phyloP scores from a whole-genome alignment of 2,888 invertebrate genomes.

The Sipha maydis region DNA sequence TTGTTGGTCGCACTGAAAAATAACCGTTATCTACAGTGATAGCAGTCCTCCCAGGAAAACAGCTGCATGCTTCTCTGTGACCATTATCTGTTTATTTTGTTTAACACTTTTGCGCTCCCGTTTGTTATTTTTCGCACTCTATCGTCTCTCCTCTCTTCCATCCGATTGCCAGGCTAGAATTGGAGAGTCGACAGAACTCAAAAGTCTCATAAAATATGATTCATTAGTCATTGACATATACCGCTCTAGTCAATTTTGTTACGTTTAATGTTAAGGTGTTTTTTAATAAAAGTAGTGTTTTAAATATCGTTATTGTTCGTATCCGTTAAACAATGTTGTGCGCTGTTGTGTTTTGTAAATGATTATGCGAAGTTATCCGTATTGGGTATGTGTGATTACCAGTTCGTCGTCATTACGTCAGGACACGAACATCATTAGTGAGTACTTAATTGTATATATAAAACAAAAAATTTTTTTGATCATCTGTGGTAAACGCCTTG shows the following conservation, averaged over 20 bases:
- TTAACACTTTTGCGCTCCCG: conserved; percentile 21
- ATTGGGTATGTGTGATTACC: neutral
- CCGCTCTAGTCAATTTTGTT: neutral
- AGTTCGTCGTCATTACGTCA: neutral
- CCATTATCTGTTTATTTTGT: conserved; percentile 50
- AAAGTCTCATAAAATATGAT: conserved; percentile 10
- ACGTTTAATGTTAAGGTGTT: neutral
- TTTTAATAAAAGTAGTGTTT: neutral
- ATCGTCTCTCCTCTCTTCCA: neutral
- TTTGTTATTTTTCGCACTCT: conserved; percentile 27
- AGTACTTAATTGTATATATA: neutral
- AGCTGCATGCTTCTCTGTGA: conserved; percentile 24
- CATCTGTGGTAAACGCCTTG: neutral
- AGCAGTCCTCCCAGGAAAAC: conserved; percentile 24
- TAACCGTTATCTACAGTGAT: conserved; percentile 45
- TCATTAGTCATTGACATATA: conserved; percentile 12
- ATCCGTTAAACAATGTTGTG: conserved; percentile 14
- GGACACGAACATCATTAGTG: neutral
- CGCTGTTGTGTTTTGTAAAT: conserved; percentile 1
- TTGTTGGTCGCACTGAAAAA: neutral
- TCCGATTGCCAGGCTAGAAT: neutral
- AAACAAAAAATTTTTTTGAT: neutral
- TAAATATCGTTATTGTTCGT: neutral
- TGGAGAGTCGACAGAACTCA: conserved; percentile 25
- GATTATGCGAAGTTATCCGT: conserved; percentile 1